Percentiles rank a stretch among this genome's conserved stretches.
These are phyloP conservation scores for Drosophila melanogaster DNA, from an alignment of 1,140 invertebrate genomes.

Conservation along the genomic window Release_6_plus_ISO1_MT NC_004354.4:17217501-17218000, in stretches of 20 bases:
- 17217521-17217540: too few relatives aligned
- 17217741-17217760: conserved; percentile 25
- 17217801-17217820: not conserved
- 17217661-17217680: conserved; percentile 49
- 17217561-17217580: not conserved
- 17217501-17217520: too few relatives aligned
- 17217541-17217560: too few relatives aligned
- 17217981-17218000: conserved; percentile 4
- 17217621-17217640: not conserved
- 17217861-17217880: conserved; percentile 35
- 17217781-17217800: conserved; percentile 5
- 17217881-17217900: conserved; percentile 11
- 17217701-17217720: conserved; percentile 13
- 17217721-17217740: conserved; percentile 6
- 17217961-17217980: conserved; percentile 26
- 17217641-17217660: conserved; percentile 43
- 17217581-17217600: not conserved
- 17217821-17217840: conserved; percentile 3
- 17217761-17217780: conserved; percentile 29
- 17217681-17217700: conserved; percentile 30
- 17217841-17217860: conserved; percentile 17
- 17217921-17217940: conserved; percentile 7
- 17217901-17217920: not conserved
- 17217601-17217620: not conserved
- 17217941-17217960: conserved; percentile 21